These are phyloP conservation scores for Ailurus styani DNA, from an alignment of 2,113 vertebrate species.

Conservation along the genomic window DNA sequence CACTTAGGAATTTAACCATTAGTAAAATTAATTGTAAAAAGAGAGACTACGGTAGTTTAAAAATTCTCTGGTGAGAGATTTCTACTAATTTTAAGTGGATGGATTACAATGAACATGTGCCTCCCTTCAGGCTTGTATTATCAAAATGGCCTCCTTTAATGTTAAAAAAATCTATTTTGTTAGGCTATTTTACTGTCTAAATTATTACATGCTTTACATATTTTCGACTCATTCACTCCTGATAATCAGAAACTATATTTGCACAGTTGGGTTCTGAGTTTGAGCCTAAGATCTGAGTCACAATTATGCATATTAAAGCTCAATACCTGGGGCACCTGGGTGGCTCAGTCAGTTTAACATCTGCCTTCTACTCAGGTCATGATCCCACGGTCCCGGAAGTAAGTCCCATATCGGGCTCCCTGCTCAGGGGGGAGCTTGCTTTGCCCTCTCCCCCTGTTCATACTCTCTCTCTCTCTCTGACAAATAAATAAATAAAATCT, in stretches of 20 bases:
- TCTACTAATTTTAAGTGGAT: slow-evolving; percentile 21
- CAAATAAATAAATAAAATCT: not conserved
- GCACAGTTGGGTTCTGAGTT: not conserved
- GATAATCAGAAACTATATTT: not conserved
- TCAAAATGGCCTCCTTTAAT: not conserved
- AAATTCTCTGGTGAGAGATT: slow-evolving; percentile 47
- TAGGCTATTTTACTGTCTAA: not conserved
- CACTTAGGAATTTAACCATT: slow-evolving; percentile 23
- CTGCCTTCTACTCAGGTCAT: not conserved
- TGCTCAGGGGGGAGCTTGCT: too few relatives aligned
- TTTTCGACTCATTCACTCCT: not conserved
- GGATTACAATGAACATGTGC: not conserved
- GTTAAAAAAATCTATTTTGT: not conserved
- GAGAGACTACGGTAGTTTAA: not conserved
- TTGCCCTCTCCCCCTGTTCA: too few relatives aligned
- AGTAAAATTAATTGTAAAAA: slow-evolving; percentile 3
- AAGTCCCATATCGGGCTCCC: too few relatives aligned
- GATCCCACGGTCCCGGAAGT: not conserved
- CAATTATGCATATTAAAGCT: not conserved
- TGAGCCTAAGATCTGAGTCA: not conserved
- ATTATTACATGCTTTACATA: not conserved
- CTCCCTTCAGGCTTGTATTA: not conserved
- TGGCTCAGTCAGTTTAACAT: not conserved
- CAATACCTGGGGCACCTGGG: not conserved
- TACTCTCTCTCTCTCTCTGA: not conserved